Base-by-base conservation (phyloP, 92 coral and sea anemone genomes). In the Plumapathes pennacea region DNA sequence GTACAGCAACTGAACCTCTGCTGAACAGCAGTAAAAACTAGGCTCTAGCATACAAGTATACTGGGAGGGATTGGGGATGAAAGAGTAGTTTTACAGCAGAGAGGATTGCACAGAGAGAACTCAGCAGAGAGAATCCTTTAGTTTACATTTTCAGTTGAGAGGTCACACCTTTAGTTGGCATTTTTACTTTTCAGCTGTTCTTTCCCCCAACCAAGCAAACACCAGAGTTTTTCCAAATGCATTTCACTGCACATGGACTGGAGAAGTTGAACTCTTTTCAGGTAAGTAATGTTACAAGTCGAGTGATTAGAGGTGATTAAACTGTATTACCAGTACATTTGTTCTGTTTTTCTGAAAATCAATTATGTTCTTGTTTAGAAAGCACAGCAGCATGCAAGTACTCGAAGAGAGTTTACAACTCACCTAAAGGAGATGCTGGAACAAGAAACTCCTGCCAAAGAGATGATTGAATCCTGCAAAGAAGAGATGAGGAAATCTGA, bases 181-280 rank as follows among this genome's bases (percentile, higher is more conserved):
- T 7, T 7, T 60, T 47, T 34, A 23, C 33, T 46, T 62, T 40
- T 21, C 62, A 92, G 98, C 85, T 82, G 39, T 92, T 88, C 77
- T 92, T 92, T 26, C 98, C 98, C 36, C 87, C 96, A 45, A 88
- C 72, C 82, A 92, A 84, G 75, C 81, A 86, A 62, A 80, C 87
- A 43, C 79, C 78, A 66, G 98, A 92, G 60, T 64, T 69, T 73
- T 80, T 92, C 66, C 83, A 82, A 23, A 84, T 80, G 33, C 96
- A 92, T 72, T 92, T 92, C 66, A 82, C 49, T 63, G 96, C 90
- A 20, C 81, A 89, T 81, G 94, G 89, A 24, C 62, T 92, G 82
- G 89, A 89, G 32, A 92, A 84, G 54, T 84, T 92, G 32, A 88
- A 88, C 29, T 62, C 62, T 23, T 88, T 80, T 54, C 98, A 92